Evolutionary conservation across 1,140 invertebrate species (phyloP).

Genomic region (Dreissena rostriformis): DNA sequence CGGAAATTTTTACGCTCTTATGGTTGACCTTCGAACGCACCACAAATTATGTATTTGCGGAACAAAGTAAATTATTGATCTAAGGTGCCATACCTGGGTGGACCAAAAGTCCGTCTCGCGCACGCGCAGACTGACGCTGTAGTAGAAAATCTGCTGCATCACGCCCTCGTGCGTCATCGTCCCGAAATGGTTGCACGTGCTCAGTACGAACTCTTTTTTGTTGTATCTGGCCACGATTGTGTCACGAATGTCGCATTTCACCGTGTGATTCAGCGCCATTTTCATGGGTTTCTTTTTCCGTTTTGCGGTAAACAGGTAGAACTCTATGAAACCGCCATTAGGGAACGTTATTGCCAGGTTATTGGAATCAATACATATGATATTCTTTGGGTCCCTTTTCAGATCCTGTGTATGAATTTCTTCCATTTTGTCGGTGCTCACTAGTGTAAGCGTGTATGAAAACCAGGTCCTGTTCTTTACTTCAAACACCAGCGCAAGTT

Average conservation of each 20-base stretch:
- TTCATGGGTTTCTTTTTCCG: conserved; percentile 37
- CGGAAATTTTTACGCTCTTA: too few species aligned
- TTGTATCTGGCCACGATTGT: conserved; percentile 29
- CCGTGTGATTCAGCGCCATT: conserved; percentile 30
- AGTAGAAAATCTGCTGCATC: conserved; percentile 42
- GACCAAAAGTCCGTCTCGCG: conserved; percentile 45
- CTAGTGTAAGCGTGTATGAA: conserved; percentile 19
- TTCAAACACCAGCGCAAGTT: conserved; percentile 31
- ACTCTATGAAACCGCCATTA: conserved; percentile 45
- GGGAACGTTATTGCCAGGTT: conserved; percentile 48
- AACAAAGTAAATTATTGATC: not conserved
- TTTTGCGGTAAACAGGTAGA: conserved; percentile 40
- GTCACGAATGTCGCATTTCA: conserved; percentile 49
- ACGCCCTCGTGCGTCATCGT: conserved; percentile 37
- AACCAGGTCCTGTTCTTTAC: conserved; percentile 48
- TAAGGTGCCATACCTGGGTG: conserved; percentile 7
- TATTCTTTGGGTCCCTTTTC: conserved; percentile 36
- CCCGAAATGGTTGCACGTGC: conserved; percentile 48
- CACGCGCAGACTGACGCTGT: conserved; percentile 43
- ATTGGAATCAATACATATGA: conserved; percentile 36
- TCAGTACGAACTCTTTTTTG: conserved; percentile 36
- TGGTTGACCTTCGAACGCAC: too few species aligned
- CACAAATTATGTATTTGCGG: too few species aligned
- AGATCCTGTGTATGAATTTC: conserved; percentile 33
- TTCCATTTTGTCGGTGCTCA: conserved; percentile 32